Evolutionary conservation across 1,140 invertebrate genomes (phyloP).

Genomic region (Caenorhabditis latens): DNA sequence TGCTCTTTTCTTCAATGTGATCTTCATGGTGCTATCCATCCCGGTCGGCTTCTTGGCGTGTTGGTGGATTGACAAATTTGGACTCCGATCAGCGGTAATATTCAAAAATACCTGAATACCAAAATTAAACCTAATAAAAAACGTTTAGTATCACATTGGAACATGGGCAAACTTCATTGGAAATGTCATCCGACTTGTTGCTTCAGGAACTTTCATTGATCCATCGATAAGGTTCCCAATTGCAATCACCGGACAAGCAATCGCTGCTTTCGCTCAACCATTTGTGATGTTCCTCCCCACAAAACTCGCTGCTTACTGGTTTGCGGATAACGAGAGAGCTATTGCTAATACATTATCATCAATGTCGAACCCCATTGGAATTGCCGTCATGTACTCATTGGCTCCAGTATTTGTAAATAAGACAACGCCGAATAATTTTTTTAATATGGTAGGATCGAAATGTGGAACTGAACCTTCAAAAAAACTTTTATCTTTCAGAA

Average conservation of each 20-base stretch:
- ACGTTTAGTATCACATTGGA: slow-evolving; percentile 79
- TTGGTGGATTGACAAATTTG: slow-evolving; percentile 79
- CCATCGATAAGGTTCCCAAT: slow-evolving; percentile 72
- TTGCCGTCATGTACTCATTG: slow-evolving; percentile 73
- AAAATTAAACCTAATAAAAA: too few species aligned
- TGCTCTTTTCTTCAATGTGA: slow-evolving; percentile 79
- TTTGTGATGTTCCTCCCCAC: slow-evolving; percentile 76
- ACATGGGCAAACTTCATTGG: slow-evolving; percentile 80
- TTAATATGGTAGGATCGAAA: slow-evolving; percentile 20
- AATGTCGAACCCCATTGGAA: slow-evolving; percentile 75
- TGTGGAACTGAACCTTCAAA: not conserved
- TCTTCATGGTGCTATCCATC: slow-evolving; percentile 79
- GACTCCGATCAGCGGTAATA: slow-evolving; percentile 79
- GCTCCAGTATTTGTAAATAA: slow-evolving; percentile 71
- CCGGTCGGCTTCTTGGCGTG: slow-evolving; percentile 79
- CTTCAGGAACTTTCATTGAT: slow-evolving; percentile 67
- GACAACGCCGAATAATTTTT: slow-evolving; percentile 64
- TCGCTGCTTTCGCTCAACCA: slow-evolving; percentile 73
- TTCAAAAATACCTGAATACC: not conserved
- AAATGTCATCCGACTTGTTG: slow-evolving; percentile 78
- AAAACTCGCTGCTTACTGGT: slow-evolving; percentile 75
- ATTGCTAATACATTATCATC: slow-evolving; percentile 73
- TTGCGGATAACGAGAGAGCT: slow-evolving; percentile 73
- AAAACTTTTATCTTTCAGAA: slow-evolving; percentile 55
- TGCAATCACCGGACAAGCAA: slow-evolving; percentile 70